Conservation (phyloP, 53 echinoderm and acorn worm genomes). For the Holothuria leucospilota region DNA sequence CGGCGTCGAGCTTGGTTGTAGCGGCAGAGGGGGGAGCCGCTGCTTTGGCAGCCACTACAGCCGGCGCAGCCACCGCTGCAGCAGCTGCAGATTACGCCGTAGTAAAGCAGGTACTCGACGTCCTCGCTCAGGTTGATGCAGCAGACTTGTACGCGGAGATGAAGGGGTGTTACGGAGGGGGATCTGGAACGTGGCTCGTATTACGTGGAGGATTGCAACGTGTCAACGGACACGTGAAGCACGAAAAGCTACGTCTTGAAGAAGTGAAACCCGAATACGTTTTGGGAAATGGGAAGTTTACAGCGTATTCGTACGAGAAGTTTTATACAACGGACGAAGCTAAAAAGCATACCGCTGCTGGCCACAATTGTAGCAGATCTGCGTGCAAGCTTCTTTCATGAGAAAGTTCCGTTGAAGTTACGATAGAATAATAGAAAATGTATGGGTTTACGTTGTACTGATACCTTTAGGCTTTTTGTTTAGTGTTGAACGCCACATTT, state of each 20-base stretch:
- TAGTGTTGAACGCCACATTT: too few species aligned
- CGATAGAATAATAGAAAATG: too few species aligned
- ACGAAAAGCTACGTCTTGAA: not conserved
- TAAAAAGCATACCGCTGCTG: not conserved
- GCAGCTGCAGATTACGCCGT: not conserved
- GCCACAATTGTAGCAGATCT: not conserved
- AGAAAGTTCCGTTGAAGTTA: too few species aligned
- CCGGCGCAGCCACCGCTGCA: not conserved
- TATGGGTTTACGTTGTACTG: too few species aligned
- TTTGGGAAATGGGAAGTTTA: constrained; percentile 13
- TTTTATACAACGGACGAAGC: constrained; percentile 4
- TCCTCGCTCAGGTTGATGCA: not conserved
- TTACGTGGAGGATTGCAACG: not conserved
- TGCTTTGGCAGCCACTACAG: not conserved
- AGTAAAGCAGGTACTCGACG: not conserved
- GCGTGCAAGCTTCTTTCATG: not conserved
- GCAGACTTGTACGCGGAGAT: constrained; percentile 26
- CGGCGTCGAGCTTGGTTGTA: not conserved
- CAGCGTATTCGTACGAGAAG: constrained; percentile 1
- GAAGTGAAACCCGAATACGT: constrained; percentile 12
- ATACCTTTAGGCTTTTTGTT: too few species aligned
- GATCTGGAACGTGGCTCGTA: constrained; percentile 26
- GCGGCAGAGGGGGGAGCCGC: not conserved
- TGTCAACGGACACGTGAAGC: not conserved
- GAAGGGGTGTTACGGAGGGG: constrained; percentile 49